Conservation (phyloP, 2,797 vertebrate genomes). For the Moxostoma hubbsi region DNA sequence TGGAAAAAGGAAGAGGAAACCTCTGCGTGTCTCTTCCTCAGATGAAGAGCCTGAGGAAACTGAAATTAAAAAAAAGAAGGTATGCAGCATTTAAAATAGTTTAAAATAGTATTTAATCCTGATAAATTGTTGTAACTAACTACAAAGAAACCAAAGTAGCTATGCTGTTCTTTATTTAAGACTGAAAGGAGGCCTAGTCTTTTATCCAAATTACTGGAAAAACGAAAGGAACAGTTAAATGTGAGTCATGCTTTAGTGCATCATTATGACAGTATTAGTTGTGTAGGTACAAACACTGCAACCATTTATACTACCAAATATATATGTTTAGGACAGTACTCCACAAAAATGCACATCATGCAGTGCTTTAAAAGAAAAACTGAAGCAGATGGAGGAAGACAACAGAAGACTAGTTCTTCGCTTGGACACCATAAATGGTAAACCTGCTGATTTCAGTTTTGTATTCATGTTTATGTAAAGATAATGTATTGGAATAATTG, state of each 20-base stretch:
- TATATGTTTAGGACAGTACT: not conserved
- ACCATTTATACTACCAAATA: not conserved
- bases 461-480: not conserved
- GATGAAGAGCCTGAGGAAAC: not conserved
- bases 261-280: too few species aligned
- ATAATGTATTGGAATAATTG: not conserved
- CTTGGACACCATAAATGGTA: not conserved
- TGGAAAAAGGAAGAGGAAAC: constrained; percentile 3
- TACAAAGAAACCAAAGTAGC: too few species aligned
- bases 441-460: not conserved
- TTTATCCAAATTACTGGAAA: not conserved
- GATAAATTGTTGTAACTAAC: too few species aligned
- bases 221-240: not conserved
- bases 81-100: not conserved
- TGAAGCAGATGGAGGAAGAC: not conserved
- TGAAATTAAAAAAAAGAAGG: not conserved
- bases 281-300: not conserved
- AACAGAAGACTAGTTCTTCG: not conserved
- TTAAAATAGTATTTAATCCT: not conserved
- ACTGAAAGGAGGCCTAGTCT: not conserved
- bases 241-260: constrained; percentile 6
- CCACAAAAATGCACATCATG: not conserved
- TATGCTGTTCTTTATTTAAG: not conserved
- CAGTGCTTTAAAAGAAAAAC: not conserved
- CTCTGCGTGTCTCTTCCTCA: not conserved